Evolutionary conservation across 2,888 invertebrate genomes (phyloP).

Genomic region (Andrena hattorfiana): DNA sequence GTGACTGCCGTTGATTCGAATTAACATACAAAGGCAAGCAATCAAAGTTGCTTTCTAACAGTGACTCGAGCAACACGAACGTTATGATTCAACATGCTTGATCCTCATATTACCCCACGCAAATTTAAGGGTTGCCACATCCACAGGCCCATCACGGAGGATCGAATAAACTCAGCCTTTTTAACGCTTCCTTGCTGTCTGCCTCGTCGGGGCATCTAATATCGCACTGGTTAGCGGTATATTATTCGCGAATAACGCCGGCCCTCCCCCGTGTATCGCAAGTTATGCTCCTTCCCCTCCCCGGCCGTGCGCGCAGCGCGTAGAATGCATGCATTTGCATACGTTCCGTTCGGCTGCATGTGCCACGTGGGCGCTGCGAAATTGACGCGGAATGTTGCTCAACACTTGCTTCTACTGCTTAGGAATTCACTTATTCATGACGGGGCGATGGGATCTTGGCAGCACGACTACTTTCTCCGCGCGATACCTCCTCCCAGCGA

Average conservation of each 20-base stretch:
- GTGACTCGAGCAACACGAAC: neutral
- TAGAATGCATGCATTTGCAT: conserved; percentile 54
- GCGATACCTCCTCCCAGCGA: neutral
- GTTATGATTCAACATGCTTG: neutral
- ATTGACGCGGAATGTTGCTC: conserved; percentile 19
- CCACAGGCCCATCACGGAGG: neutral
- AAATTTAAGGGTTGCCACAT: neutral
- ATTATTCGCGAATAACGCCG: conserved; percentile 22
- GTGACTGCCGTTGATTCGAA: neutral
- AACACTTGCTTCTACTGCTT: conserved; percentile 24
- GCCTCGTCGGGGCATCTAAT: neutral
- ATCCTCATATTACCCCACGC: neutral
- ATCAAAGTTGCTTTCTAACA: neutral
- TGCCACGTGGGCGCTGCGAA: conserved; percentile 2
- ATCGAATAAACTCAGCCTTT: neutral
- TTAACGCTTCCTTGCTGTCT: neutral
- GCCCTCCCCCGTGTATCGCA: neutral
- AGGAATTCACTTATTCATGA: conserved; percentile 44
- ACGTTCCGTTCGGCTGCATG: conserved; percentile 8
- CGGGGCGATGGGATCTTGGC: conserved; percentile 10
- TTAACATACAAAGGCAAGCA: neutral
- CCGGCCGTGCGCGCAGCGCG: conserved; percentile 1
- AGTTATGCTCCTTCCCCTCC: conserved; percentile 16
- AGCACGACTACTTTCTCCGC: neutral
- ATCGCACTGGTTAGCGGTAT: conserved; percentile 12